Base-by-base conservation (phyloP, 1,140 invertebrate species). In the Drosophila persimilis region DNA sequence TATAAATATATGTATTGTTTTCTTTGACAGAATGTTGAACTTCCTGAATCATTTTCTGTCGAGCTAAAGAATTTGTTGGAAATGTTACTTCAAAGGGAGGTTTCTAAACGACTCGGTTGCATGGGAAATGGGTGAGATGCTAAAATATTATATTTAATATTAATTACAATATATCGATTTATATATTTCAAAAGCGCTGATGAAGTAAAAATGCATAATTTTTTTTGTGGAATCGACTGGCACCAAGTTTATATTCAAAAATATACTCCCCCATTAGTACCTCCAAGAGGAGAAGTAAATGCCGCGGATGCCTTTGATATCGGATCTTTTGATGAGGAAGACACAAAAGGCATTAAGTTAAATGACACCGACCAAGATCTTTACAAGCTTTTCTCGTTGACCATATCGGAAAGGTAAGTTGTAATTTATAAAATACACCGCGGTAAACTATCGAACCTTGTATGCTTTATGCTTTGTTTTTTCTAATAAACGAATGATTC, bases 231-330 rank as follows among this genome's bases (percentile, higher is more conserved):
- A 50, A 96, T 99, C 77, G 99, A 99, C 92, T 99, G 99, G 99
- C 97, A 98, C 92, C 97, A 99, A 92, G 98, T 99, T 45, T 99
- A 99, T 91, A 94, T 98, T 58, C 98, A 99, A 92, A 99, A 99
- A 92, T 99, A 99, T 92, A 97, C 97, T 15, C 99, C 99, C 22
- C 99, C 99, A 7, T 93, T 99, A 58, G 98, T 99, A 73, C 99
- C 99, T 45, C 99, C 99, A 2, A 93, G 99, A 61, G 99, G 99
- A 1, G 99, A 99, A 93, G 99, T 99, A 1, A 99, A 99, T 93
- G 99, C 99, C 13, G 99, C 99, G 1, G 99, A 99, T 93, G 99
- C 99, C 20, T 99, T 99, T 92, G 99, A 99, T 91, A 99, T 99
- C 91, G 99, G 99, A 45, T 99, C 98, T 48, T 99, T 99, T 93